These are phyloP conservation scores for Diacarnus erythraeanus DNA, from an alignment of 37 sponge, comb jelly and placozoan species.

Conservation along the genomic window DNA sequence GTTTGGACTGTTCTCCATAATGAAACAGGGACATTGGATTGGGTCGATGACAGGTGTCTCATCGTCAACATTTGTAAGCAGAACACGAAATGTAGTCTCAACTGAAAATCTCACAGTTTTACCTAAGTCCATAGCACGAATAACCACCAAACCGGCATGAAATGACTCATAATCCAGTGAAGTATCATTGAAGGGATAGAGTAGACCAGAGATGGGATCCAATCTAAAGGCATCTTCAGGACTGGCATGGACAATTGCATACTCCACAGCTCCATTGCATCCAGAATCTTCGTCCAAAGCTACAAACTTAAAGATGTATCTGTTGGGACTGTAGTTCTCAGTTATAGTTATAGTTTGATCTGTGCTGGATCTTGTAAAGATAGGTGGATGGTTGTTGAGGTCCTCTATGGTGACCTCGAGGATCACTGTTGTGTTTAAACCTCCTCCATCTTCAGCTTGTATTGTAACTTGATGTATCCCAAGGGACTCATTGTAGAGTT, in stretches of 20 bases:
- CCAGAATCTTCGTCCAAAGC: conserved; percentile 54
- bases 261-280: conserved; percentile 42
- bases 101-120: not conserved
- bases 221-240: conserved; percentile 46
- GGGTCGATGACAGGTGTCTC: conserved; percentile 53
- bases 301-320: conserved; percentile 49
- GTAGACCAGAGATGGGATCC: conserved; percentile 56
- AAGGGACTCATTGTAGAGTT: conserved; percentile 30
- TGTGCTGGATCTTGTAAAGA: conserved; percentile 23
- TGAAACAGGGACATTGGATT: conserved; percentile 63
- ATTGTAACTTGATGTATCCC: conserved; percentile 20
- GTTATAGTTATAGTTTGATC: conserved; percentile 21
- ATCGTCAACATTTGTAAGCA: conserved; percentile 44
- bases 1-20: conserved; percentile 32
- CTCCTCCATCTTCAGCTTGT: conserved; percentile 39
- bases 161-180: conserved; percentile 59
- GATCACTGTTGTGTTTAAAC: not conserved
- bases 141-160: conserved; percentile 27
- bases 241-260: conserved; percentile 35
- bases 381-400: conserved; percentile 59
- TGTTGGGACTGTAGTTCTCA: conserved; percentile 8
- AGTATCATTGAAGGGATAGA: conserved; percentile 30
- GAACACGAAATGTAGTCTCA: conserved; percentile 35
- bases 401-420: conserved; percentile 40
- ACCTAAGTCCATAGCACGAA: conserved; percentile 54